A percentile compares a stretch with the other conserved stretches of the same genome.
Conservation (phyloP, 2,888 invertebrate species). For the Eristalis arbustorum region DNA sequence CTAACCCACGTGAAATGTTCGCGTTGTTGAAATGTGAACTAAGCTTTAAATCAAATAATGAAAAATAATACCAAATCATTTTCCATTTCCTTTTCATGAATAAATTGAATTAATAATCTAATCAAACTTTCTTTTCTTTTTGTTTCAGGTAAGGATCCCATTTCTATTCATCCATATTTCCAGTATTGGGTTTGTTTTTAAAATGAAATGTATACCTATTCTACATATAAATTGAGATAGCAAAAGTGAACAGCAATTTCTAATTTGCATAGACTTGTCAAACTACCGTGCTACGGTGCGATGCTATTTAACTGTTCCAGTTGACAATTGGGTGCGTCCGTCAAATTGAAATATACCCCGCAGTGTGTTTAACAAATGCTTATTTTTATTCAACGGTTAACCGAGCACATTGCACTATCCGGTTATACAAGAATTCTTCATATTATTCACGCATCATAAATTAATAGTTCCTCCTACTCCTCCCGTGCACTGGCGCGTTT, state of each 20-base stretch:
- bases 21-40: no score
- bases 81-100: background rate
- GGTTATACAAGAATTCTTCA: constrained; percentile 30
- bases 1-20: no score
- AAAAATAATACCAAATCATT: no score
- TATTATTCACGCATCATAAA: constrained; percentile 53
- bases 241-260: background rate
- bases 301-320: constrained; percentile 22
- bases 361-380: background rate
- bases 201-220: background rate
- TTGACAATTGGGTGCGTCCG: constrained; percentile 51
- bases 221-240: background rate
- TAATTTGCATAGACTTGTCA: background rate
- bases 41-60: no score
- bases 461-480: constrained; percentile 39
- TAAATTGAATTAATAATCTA: background rate
- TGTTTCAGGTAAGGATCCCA: constrained; percentile 28
- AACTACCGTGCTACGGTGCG: background rate
- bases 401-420: constrained; percentile 9
- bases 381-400: background rate
- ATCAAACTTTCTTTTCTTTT: background rate
- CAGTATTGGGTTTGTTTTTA: background rate
- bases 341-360: constrained; percentile 17
- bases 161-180: background rate
- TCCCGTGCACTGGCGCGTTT: background rate